Base-by-base conservation (phyloP, 2,888 invertebrate genomes). In the Cephonodes hylas region DNA sequence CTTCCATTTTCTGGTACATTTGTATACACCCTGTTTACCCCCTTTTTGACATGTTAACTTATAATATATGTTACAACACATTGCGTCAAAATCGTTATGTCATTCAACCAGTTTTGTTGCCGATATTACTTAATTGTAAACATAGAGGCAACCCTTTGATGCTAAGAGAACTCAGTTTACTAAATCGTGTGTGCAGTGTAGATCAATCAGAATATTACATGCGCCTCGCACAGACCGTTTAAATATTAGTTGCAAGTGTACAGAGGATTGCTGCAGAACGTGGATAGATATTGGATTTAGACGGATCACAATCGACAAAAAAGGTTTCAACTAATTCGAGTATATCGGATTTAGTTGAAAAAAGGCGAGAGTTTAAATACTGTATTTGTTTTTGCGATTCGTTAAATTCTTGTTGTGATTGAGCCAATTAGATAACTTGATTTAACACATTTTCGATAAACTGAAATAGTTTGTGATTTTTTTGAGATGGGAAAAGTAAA, bases 191-290 rank as follows among this genome's bases (percentile, higher is more conserved):
- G 38, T 20, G 4, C 5, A 10, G 10, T 38, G 57, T 22, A 18
- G 27, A 31, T 53, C 53, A 53, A 53, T 53, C 53, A 27, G 31
- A 53, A 53, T 53, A 53, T 53, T 53, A 27, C 38, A 53, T 18
- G n/a, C 4, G 18, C 18, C 25, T 15, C 4, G 8, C 18, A 27
- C 1, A 53, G 31, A 31, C 31, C 15, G 15, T 27, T 20, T 20
- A 48, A 48, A 48, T 48, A n/a, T 53, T 48, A 27, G 31, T 10
- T 3, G 27, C n/a, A 48, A 25, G 15, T 53, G 15, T 18, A 8
- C 38, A 38, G 34, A n/a, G n/a, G n/a, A n/a, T n/a, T n/a, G n/a
- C n/a, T n/a, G n/a, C n/a, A n/a, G n/a, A n/a, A n/a, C n/a, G n/a
- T n/a, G n/a, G n/a, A n/a, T n/a, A n/a, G n/a, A n/a, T n/a, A n/a